These are phyloP conservation scores for Synergus laeviventris DNA, from an alignment of 2,888 invertebrate species.

Conservation along the genomic window DNA sequence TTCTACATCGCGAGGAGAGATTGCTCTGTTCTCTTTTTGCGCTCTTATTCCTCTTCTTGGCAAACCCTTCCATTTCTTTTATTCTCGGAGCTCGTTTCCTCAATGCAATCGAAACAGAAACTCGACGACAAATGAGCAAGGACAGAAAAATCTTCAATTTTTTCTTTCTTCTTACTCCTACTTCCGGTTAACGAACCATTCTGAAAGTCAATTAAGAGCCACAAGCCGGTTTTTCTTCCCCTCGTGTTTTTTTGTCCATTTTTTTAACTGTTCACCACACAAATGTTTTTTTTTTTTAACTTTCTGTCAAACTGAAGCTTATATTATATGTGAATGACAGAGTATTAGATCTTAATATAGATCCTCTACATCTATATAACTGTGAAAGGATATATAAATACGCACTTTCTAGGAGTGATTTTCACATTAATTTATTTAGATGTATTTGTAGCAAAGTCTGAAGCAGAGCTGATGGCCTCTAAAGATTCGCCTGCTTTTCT, in stretches of 20 bases:
- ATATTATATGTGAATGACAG: not conserved
- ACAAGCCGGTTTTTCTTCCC: not conserved
- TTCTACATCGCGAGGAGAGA: constrained; percentile 32
- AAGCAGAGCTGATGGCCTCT: too few species aligned
- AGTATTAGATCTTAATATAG: too few species aligned
- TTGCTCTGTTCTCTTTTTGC: constrained; percentile 49
- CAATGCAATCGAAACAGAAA: constrained; percentile 66
- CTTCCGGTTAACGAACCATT: constrained; percentile 42
- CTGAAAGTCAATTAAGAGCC: constrained; percentile 26
- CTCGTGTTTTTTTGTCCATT: not conserved
- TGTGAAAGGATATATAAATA: too few species aligned
- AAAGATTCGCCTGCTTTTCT: too few species aligned
- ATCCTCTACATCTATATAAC: too few species aligned
- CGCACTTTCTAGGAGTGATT: too few species aligned
- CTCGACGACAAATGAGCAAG: constrained; percentile 65
- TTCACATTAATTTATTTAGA: too few species aligned
- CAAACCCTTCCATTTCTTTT: constrained; percentile 57
- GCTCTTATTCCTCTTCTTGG: constrained; percentile 46
- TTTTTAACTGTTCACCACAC: not conserved
- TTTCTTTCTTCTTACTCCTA: constrained; percentile 48
- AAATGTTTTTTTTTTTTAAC: not conserved
- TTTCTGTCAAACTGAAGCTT: not conserved
- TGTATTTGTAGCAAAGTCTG: too few species aligned
- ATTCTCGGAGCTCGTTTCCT: constrained; percentile 64
- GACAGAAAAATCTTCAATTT: constrained; percentile 48